Evolutionary conservation across 2,113 vertebrate genomes (phyloP), one percentile per base, ranked within the genome.

Genomic region (Larimichthys polyactis): DNA sequence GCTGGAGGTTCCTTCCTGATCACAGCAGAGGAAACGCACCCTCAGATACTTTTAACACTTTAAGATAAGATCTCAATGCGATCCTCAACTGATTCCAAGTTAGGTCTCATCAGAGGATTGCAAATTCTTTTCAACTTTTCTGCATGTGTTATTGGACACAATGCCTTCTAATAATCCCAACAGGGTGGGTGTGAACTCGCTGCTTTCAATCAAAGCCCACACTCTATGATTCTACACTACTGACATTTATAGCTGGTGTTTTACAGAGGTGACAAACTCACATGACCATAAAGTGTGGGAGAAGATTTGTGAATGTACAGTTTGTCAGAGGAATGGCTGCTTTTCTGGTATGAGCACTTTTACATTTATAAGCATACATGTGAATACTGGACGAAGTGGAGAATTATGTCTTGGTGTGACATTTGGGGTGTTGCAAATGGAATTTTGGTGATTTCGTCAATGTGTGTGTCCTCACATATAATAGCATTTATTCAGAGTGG

Each of bases 401-500:
- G 17, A 40, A 59, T 29, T 24, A 58, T 16, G 48, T 62, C 22
- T 54, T 52, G 17, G 12, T 71, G 66, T 77, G 32, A 15, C 46
- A 62, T 62, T 69, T 17, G 2, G 32, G 22, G 52, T 54, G 32
- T 32, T 32, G 20, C 11, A 67, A 78, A 73, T 54, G 32, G 11
- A 72, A 60, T 82, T 60, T 16, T n/a, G 29, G 27, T 24, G 57
- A 51, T 36, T 24, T 3, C 15, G 43, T 55, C 43, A 20, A 51
- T 14, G 12, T 46, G 44, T 2, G 32, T 36, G 32, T 7, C 69
- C 40, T 16, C 51, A 55, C 6, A 1, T 68, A 60, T 79, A 54
- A 60, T 22, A 49, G 46, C 46, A 64, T 83, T 57, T 74, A 71
- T 83, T 83, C 54, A 72, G 55, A 46, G 24, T 68, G 44, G 36